These are phyloP conservation scores for Eueides isabella DNA, from an alignment of 1,140 invertebrate species.

Conservation along the genomic window DNA sequence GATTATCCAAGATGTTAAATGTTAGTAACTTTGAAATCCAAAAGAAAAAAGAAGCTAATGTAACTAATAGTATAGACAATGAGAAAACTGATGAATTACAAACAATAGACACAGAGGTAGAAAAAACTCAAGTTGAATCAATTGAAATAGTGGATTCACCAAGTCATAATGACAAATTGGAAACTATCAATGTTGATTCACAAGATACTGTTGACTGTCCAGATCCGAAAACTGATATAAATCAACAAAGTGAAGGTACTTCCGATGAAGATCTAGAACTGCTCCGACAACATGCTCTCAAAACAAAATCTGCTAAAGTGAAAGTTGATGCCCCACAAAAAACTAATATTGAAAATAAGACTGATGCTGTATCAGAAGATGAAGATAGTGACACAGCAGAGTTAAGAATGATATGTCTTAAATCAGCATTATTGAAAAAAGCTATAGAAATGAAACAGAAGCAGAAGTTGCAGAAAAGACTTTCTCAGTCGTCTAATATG, in stretches of 20 bases:
- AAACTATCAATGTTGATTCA: conserved; percentile 6
- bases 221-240: conserved; percentile 35
- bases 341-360: conserved; percentile 41
- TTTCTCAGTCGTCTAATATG: conserved; percentile 62
- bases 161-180: background rate
- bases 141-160: background rate
- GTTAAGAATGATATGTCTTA: conserved; percentile 76
- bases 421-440: conserved; percentile 76
- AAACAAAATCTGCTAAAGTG: conserved; percentile 68
- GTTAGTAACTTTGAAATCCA: conserved; percentile 27
- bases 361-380: conserved; percentile 57
- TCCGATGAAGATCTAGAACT: conserved; percentile 79
- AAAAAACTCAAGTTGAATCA: background rate
- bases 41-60: conserved; percentile 1
- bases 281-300: conserved; percentile 71
- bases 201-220: conserved; percentile 45
- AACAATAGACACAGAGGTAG: conserved; percentile 23
- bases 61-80: background rate
- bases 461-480: conserved; percentile 66
- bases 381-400: conserved; percentile 78
- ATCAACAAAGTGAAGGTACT: conserved; percentile 45
- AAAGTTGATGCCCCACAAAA: conserved; percentile 36
- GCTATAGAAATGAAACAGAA: conserved; percentile 79
- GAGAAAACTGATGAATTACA: background rate
- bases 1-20: conserved; percentile 67